A percentile compares a stretch with the other conserved stretches of the same genome.
These are phyloP conservation scores for Tineola bisselliella DNA, from an alignment of 2,888 invertebrate genomes.

Conservation along the genomic window DNA sequence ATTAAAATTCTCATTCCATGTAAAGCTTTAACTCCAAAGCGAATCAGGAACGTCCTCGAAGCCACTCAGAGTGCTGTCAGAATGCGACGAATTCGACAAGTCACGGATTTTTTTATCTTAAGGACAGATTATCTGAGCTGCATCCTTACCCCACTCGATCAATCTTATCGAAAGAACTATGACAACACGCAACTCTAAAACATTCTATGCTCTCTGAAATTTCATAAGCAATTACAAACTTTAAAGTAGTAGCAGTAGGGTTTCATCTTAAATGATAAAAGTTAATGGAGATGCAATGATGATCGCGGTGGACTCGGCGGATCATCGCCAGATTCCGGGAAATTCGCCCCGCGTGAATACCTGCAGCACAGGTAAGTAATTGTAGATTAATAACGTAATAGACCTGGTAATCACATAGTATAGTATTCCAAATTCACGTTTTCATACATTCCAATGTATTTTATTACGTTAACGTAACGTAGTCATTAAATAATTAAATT, in stretches of 20 bases:
- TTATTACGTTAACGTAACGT: too few relatives aligned
- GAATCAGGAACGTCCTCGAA: slow-evolving; percentile 8
- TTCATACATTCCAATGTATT: neutral
- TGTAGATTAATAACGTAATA: neutral
- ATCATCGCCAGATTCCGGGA: slow-evolving; percentile 67
- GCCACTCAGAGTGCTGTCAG: slow-evolving; percentile 43
- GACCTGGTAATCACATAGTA: neutral
- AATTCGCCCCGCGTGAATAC: slow-evolving; percentile 65
- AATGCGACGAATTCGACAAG: slow-evolving; percentile 67
- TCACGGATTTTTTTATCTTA: slow-evolving; percentile 58
- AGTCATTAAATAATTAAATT: too few relatives aligned
- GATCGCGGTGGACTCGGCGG: slow-evolving; percentile 48
- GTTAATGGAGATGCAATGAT: slow-evolving; percentile 35
- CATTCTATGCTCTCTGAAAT: neutral
- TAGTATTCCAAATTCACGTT: too few relatives aligned
- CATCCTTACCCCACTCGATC: slow-evolving; percentile 64
- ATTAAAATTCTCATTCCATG: neutral
- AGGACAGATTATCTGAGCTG: slow-evolving; percentile 54
- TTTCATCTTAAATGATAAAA: slow-evolving; percentile 18
- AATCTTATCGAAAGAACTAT: slow-evolving; percentile 61
- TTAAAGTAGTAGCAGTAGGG: slow-evolving; percentile 15
- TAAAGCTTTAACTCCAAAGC: neutral
- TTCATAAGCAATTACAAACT: slow-evolving; percentile 19
- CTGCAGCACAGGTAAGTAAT: slow-evolving; percentile 57
- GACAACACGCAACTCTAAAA: slow-evolving; percentile 19